Evolutionary conservation across 1,140 invertebrate species (phyloP), one percentile per base, ranked within the genome.

Genomic region (Thalassaphorura encarpata): DNA sequence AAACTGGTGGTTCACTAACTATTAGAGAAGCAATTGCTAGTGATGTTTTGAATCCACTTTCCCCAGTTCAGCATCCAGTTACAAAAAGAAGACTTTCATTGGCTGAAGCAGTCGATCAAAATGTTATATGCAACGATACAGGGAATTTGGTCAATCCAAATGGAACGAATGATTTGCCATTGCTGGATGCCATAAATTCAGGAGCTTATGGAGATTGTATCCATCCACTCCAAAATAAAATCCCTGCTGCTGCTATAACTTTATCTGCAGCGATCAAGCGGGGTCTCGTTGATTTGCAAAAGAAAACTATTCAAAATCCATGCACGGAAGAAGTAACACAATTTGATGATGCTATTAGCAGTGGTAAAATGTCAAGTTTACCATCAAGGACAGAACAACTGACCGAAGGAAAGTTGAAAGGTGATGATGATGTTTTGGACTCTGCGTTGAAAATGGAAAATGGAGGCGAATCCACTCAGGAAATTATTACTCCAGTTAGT

Each of bases 1-100:
- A 91, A 76, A 88, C 84, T 19, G 88, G 88, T 5, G 76, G 73
- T 54, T 75, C 78, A 62, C 71, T 93, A 39, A 83, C 78, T 31
- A 75, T 91, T 42, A 77, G 79, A 54, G 85, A 92, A 76, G 88
- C 88, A 11, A 85, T 93, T 48, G 76, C 83, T 54, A 90, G 87
- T 71, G 87, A 90, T 70, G 86, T 91, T 54, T 77, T 92, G 46
- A 84, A 91, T 77, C 83, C 86, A 0, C 68, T 82, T 42, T 86
- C 86, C 4, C 74, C 73, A 26, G 69, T 82, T 23, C 72, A 71
- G 1, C 76, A 83, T 59, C 78, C 79, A 13, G 71, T 73, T 6
- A 77, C 77, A 39, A 74, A 77, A 39, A 76, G 77, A 66, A 76
- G 76, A 61, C 74, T 89, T 41, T 85, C 86, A 0, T 68, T 97